Percentiles rank a stretch among this genome's conserved stretches.
These are phyloP conservation scores for Bovichtus diacanthus DNA, from an alignment of 2,797 vertebrate genomes.

Conservation along the genomic window DNA sequence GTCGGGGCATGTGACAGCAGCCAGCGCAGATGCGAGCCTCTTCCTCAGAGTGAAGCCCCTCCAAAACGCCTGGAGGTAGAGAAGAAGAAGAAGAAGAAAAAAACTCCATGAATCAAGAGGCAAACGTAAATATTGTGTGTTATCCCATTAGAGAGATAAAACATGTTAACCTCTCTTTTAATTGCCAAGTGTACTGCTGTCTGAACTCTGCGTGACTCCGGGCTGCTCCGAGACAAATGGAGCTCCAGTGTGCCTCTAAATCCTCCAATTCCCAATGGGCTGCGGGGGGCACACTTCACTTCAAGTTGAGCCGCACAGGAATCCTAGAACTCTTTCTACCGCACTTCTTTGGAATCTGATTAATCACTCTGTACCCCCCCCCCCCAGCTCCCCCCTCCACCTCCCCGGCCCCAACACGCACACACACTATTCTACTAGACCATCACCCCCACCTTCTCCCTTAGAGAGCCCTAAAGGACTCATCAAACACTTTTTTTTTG, in stretches of 20 bases:
- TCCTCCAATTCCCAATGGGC: constrained; percentile 88
- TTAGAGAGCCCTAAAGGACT: constrained; percentile 87
- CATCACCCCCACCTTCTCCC: constrained; percentile 36
- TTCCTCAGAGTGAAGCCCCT: constrained; percentile 90
- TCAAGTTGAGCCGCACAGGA: constrained; percentile 85
- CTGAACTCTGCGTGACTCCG: constrained; percentile 98
- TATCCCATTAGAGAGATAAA: constrained; percentile 98
- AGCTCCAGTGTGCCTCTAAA: constrained; percentile 91
- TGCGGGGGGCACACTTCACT: constrained; percentile 58
- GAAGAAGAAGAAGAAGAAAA: constrained; percentile 41
- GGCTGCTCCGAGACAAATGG: constrained; percentile 94
- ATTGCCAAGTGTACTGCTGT: constrained; percentile 94
- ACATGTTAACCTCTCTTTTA: constrained; percentile 91
- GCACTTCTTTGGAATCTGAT: constrained; percentile 92
- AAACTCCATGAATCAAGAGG: constrained; percentile 87
- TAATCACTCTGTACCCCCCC: constrained; percentile 88
- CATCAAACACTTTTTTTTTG: constrained; percentile 84
- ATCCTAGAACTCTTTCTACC: constrained; percentile 90
- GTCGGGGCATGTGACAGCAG: constrained; percentile 72
- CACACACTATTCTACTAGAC: constrained; percentile 30
- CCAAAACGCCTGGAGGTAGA: constrained; percentile 92
- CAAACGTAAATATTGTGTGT: constrained; percentile 91
- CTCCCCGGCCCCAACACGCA: constrained; percentile 34
- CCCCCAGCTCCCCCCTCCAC: neutral
- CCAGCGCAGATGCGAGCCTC: constrained; percentile 89